Base-by-base conservation (phyloP, 2,113 vertebrate species). In the Myrmophylax atrothorax region DNA sequence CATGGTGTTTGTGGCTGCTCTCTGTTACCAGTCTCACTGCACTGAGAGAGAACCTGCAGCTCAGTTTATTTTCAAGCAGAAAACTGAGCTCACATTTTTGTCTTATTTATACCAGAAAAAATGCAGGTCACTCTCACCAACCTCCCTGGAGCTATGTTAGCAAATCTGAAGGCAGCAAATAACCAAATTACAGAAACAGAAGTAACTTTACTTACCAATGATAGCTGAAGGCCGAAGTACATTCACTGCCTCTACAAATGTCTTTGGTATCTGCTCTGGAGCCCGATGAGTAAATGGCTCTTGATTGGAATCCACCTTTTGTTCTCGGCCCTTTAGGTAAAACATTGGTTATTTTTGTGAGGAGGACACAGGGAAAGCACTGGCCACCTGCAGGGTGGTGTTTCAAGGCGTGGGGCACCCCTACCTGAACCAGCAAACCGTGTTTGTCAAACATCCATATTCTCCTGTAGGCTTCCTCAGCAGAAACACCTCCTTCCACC, bases 361-460 rank as follows among this genome's bases (percentile, higher is more conserved):
- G 38, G 7, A 46, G n/a, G 23, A 11, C 26, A 4, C 24, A 6
- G 0, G 2, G 44, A 29, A 6, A 58, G 23, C 55, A 23, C 7
- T 1, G 33, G 3, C 9, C 42, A 5, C 8, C 47, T 2, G 25
- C 2, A 7, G 1, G 2, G 13, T 1, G 53, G 15, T 22, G 5
- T 4, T 53, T 6, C 33, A 55, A 28, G 47, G 55, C 0, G 2
- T 1, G 35, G 3, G 0, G 13, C 18, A 15, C 3, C 26, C 96
- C 96, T 96, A 99, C 99, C 99, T 99, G 98, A 44, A 99, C 94
- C 72, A 99, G 96, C 55, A 99, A 97, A 14, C 99, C 99, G 1
- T 98, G 84, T 90, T 99, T 99, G 96, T 99, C 99, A 75, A 98
- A 99, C 99, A 99, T 99, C 99, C 99, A 99, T 91, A 99, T 98